phyloP scores from a whole-genome alignment of 2,113 vertebrate species.

The Danionella cerebrum region DNA sequence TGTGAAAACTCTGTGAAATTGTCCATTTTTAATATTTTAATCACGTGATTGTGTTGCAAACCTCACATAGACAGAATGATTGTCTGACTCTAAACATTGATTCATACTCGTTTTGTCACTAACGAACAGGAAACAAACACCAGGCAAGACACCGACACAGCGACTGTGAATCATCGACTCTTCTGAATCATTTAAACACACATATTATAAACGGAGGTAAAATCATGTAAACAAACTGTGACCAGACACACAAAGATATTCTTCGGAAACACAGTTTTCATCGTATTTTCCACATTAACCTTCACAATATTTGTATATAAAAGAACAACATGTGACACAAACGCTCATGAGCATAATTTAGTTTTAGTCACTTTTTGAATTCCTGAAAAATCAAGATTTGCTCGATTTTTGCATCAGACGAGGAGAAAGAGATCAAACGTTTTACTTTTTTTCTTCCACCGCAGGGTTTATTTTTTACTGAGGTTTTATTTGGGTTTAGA shows the following conservation, averaged over 20 bases:
- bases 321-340: too few relatives aligned
- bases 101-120: too few relatives aligned
- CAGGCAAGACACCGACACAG: not conserved
- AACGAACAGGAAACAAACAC: not conserved
- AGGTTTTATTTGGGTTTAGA: not conserved
- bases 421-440: too few relatives aligned
- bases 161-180: not conserved
- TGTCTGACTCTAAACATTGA: not conserved
- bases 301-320: too few relatives aligned
- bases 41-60: not conserved
- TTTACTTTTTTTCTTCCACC: not conserved
- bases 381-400: too few relatives aligned
- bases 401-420: too few relatives aligned
- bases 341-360: too few relatives aligned
- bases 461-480: too few relatives aligned
- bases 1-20: not conserved
- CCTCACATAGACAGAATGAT: not conserved
- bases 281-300: not conserved
- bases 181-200: not conserved
- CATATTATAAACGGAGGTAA: not conserved
- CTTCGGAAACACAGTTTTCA: not conserved
- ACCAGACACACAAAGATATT: not conserved
- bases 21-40: not conserved
- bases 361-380: too few relatives aligned
- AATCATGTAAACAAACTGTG: not conserved